These are phyloP conservation scores for Cynopterus sphinx DNA, from an alignment of 2,797 vertebrate genomes.

Conservation along the genomic window DNA sequence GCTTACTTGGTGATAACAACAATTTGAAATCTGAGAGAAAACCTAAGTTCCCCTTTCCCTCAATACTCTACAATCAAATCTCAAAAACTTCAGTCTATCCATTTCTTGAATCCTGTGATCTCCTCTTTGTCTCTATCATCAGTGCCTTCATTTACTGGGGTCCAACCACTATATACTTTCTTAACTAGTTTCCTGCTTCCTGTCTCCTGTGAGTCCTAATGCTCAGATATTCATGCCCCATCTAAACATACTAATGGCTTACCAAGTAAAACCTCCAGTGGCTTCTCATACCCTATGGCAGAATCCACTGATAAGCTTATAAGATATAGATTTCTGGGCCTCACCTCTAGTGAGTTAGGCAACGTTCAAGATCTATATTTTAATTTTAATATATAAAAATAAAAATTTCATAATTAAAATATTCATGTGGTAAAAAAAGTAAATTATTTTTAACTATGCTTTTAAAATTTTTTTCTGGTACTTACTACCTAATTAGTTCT, in stretches of 20 bases:
- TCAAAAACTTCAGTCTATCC: background rate
- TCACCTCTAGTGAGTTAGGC: background rate
- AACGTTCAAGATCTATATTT: background rate
- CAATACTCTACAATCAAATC: background rate
- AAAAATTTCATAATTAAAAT: slow-evolving; percentile 38
- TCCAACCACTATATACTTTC: background rate
- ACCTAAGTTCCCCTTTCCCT: background rate
- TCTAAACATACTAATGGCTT: background rate
- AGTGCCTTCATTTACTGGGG: background rate
- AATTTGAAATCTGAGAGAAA: slow-evolving; percentile 21
- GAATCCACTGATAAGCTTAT: background rate
- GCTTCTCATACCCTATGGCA: background rate
- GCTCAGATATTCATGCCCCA: background rate
- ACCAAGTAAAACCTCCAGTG: background rate
- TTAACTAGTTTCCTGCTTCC: background rate
- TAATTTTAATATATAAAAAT: slow-evolving; percentile 20
- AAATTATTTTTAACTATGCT: background rate
- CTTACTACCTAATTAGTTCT: background rate
- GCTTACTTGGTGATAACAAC: slow-evolving; percentile 6
- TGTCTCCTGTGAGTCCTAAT: background rate
- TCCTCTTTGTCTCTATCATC: background rate
- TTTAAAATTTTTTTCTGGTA: slow-evolving; percentile 6
- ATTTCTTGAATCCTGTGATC: background rate
- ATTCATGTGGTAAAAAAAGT: background rate
- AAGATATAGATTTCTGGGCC: background rate